Conservation (phyloP, 2,797 vertebrate species). For the Pseudochirops cupreus region DNA sequence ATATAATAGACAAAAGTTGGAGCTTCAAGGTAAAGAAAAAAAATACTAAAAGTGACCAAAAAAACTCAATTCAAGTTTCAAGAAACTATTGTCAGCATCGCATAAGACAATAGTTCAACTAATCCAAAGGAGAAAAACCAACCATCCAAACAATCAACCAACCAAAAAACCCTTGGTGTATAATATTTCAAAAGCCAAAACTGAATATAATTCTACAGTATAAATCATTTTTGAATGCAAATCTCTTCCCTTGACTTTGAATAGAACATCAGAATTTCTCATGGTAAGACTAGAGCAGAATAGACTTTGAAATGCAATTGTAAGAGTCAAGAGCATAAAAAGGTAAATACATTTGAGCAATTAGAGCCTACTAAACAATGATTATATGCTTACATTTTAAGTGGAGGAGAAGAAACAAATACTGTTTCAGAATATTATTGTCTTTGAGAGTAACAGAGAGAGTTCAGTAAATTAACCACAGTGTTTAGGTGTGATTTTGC, state of each 20-base stretch:
- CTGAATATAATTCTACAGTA: not conserved
- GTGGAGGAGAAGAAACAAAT: not conserved
- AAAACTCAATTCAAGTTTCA: not conserved
- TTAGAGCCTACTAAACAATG: not conserved
- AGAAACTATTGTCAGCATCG: too few relatives aligned
- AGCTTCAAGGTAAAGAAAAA: not conserved
- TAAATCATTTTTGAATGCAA: not conserved
- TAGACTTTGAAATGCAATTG: not conserved
- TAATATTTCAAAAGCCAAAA: not conserved
- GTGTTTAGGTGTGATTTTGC: not conserved
- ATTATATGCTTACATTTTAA: not conserved
- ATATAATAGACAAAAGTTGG: too few relatives aligned
- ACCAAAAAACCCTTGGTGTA: not conserved
- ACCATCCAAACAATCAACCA: not conserved
- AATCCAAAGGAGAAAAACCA: too few relatives aligned
- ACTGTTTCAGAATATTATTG: not conserved
- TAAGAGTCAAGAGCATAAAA: not conserved
- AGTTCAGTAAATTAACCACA: not conserved
- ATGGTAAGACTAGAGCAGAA: not conserved
- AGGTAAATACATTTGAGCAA: not conserved
- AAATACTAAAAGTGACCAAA: not conserved
- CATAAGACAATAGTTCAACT: too few relatives aligned
- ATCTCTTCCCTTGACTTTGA: not conserved
- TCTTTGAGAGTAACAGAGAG: not conserved
- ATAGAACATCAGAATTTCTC: not conserved